Evolutionary conservation across 2,797 vertebrate genomes (phyloP).

Genomic region (Champsocephalus gunnari): DNA sequence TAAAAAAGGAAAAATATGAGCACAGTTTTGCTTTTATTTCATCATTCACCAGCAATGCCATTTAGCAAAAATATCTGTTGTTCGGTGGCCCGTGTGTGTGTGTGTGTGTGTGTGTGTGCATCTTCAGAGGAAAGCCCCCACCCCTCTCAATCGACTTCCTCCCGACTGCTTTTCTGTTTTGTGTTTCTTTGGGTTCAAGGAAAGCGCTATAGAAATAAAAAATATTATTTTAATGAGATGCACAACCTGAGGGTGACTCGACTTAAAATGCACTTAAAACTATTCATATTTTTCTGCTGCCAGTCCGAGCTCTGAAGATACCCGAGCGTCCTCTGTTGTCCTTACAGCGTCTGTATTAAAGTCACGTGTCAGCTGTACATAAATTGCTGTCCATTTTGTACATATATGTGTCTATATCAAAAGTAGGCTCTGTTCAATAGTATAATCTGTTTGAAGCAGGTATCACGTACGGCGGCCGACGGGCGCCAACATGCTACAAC

Average conservation of each 20-base stretch:
- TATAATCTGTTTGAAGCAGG: constrained; percentile 83
- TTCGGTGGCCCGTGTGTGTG: constrained; percentile 59
- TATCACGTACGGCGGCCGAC: constrained; percentile 78
- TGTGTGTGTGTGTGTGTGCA: constrained; percentile 35
- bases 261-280: constrained; percentile 43
- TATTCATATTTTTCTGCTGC: constrained; percentile 16
- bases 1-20: constrained; percentile 19
- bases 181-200: too few relatives aligned
- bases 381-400: constrained; percentile 80
- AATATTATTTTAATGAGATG: constrained; percentile 5
- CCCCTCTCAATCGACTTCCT: too few relatives aligned
- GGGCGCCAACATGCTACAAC: too few relatives aligned
- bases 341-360: constrained; percentile 70
- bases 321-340: constrained; percentile 49
- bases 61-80: constrained; percentile 51
- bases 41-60: constrained; percentile 76
- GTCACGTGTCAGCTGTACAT: constrained; percentile 80
- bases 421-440: constrained; percentile 83
- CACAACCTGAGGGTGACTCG: constrained; percentile 45
- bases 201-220: too few relatives aligned
- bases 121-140: constrained; percentile 7
- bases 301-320: constrained; percentile 29
- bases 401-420: constrained; percentile 85
- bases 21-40: constrained; percentile 44
- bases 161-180: too few relatives aligned